phyloP scores from a whole-genome alignment of 2,888 invertebrate genomes.

The Hymenopus coronatus region DNA sequence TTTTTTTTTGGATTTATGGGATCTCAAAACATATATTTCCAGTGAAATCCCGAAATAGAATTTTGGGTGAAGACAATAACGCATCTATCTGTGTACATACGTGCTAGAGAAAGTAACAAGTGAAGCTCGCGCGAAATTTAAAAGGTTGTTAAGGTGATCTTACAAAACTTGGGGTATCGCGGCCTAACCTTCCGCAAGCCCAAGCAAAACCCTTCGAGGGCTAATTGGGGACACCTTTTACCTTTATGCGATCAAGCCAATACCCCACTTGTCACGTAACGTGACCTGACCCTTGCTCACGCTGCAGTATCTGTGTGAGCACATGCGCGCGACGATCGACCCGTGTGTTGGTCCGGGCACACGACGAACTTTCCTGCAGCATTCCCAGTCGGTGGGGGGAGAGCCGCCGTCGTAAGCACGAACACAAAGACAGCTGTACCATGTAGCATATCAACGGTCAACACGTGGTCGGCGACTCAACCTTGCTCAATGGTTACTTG shows the following conservation, averaged over 20 bases:
- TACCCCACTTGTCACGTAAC: background rate
- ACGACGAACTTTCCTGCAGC: background rate
- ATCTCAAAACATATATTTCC: no score
- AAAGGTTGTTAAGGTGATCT: background rate
- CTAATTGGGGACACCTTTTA: background rate
- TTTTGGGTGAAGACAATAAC: no score
- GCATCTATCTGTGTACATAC: no score
- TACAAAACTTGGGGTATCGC: background rate
- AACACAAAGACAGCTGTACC: background rate
- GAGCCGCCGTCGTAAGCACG: background rate
- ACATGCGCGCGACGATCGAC: background rate
- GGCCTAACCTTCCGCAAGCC: background rate
- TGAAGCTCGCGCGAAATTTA: background rate
- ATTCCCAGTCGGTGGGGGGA: background rate
- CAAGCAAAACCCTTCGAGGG: background rate
- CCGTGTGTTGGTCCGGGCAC: background rate
- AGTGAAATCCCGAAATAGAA: no score
- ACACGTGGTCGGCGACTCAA: conserved; percentile 3
- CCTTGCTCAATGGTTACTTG: conserved; percentile 17
- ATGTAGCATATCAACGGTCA: background rate
- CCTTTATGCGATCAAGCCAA: background rate
- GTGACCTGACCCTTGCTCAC: background rate
- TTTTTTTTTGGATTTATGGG: no score
- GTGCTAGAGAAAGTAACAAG: no score
- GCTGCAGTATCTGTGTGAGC: background rate